Evolutionary conservation across 2,888 invertebrate genomes (phyloP), one percentile per base, ranked within the genome.

Genomic region (Xylota segnis): DNA sequence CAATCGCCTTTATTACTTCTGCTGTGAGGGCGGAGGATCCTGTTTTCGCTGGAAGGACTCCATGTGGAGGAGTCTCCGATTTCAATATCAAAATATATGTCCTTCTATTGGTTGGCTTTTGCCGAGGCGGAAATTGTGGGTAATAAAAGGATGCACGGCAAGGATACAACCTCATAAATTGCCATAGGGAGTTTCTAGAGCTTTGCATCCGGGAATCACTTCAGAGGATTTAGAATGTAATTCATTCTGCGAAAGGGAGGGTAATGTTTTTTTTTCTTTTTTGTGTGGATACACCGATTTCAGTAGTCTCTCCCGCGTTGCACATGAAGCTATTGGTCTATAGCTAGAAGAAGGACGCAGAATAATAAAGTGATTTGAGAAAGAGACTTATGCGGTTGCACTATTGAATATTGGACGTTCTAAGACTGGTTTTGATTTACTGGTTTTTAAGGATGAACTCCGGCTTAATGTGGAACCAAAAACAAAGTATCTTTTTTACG

Each of bases 131-230:
- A 71, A 59, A 59, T 59, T 59, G 71, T 52, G 61, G 37, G 63
- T 74, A 74, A 63, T 74, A 74, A 74, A 86, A 50, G 72, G 77
- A 76, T 86, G 86, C 72, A 68, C 37, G 61, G 47, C 56, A 61
- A 72, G 76, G 82, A 86, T 77, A 77, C 61, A 72, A 40, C 45
- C 86, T 68, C 86, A 86, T 82, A 86, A 86, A 86, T 82, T 82
- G 76, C 63, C 72, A 68, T 43, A 72, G 61, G 68, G 75, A 75
- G 70, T 59, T 82, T 43, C 29, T 54, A 59, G 59, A 71, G 61
- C 66, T 66, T 86, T 82, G 86, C 70, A 83, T 79, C 68, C 61
- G 56, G 45, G 50, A 68, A 68, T 74, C 83, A 63, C 63, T 75
- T 79, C 16, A 40, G 40, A 58, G 63, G 79, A 79, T 54, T 75